Conservation (phyloP, 1,140 invertebrate genomes). For the Tetramorium parvispinum region DNA sequence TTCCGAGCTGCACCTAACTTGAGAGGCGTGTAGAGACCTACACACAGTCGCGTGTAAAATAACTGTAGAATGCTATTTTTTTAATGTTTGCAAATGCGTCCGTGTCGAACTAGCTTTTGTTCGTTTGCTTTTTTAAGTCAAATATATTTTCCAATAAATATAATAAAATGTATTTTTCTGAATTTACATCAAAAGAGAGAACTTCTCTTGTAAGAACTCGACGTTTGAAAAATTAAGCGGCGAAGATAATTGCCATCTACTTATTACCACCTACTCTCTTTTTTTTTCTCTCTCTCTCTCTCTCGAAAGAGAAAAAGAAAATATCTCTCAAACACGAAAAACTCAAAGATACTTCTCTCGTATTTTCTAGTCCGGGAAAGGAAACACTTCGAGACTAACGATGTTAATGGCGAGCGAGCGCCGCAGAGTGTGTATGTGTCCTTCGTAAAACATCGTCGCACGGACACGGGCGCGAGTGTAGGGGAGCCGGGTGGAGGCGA, state of each 20-base stretch:
- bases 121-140: background rate
- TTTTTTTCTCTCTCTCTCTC: too few species aligned
- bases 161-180: background rate
- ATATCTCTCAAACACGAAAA: slow-evolving; percentile 4
- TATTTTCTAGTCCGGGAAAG: background rate
- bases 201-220: background rate
- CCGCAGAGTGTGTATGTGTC: slow-evolving; percentile 13
- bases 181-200: background rate
- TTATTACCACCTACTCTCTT: background rate
- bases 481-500: background rate
- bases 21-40: slow-evolving; percentile 32
- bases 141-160: background rate
- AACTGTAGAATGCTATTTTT: background rate
- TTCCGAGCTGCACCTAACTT: slow-evolving; percentile 77
- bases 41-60: background rate
- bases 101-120: background rate
- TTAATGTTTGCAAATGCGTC: background rate
- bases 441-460: background rate
- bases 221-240: background rate
- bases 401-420: slow-evolving; percentile 13
- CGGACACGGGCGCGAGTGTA: slow-evolving; percentile 40
- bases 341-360: background rate
- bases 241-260: background rate
- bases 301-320: background rate
- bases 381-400: slow-evolving; percentile 29